These are phyloP conservation scores for Isurus oxyrinchus DNA, from an alignment of 2,113 vertebrate genomes.

Conservation along the genomic window DNA sequence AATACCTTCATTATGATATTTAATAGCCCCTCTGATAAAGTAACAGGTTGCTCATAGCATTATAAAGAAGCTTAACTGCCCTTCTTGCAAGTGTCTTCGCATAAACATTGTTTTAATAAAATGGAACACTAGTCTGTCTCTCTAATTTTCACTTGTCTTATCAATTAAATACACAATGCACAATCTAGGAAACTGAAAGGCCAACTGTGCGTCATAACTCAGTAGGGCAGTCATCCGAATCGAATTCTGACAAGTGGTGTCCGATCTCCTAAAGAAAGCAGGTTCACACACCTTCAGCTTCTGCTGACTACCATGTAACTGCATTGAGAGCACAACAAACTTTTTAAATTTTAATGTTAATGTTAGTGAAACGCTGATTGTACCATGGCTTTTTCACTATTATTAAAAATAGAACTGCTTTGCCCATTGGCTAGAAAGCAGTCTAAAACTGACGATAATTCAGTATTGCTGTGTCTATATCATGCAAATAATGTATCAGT, in stretches of 20 bases:
- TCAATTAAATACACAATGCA: neutral
- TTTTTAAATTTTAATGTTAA: neutral
- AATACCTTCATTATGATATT: slow-evolving; percentile 29
- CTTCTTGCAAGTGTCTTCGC: neutral
- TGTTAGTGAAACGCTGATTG: neutral
- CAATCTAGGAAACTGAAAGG: neutral
- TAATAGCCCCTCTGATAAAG: slow-evolving; percentile 28
- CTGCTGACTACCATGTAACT: neutral
- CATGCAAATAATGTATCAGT: neutral
- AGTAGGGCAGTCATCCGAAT: neutral
- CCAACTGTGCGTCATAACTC: neutral
- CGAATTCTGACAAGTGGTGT: neutral
- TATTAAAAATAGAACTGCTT: neutral
- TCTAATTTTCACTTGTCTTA: neutral
- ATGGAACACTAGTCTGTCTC: slow-evolving; percentile 13
- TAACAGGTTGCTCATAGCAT: slow-evolving; percentile 25
- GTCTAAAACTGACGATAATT: neutral
- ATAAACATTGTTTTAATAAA: slow-evolving; percentile 34
- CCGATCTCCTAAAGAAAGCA: neutral
- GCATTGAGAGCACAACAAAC: neutral
- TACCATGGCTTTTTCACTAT: neutral
- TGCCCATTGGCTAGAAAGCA: neutral
- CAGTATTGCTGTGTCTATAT: neutral
- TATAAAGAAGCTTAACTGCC: slow-evolving; percentile 25
- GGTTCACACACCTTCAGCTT: neutral